phyloP scores from a whole-genome alignment of 2,113 vertebrate genomes.

The Alces alces region DNA sequence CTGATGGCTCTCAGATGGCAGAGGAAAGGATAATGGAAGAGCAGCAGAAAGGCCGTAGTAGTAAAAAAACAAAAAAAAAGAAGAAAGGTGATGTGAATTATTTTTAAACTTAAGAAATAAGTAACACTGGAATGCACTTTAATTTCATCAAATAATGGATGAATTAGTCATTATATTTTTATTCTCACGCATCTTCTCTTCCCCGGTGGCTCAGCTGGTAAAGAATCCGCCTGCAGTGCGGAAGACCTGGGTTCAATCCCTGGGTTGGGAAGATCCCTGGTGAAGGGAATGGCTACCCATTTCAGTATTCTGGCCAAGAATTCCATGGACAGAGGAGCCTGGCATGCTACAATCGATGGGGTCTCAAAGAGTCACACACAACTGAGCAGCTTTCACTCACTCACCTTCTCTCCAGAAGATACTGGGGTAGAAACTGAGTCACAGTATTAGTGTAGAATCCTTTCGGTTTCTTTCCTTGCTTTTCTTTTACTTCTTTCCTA shows the following conservation, averaged over 20 bases:
- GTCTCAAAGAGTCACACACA: neutral
- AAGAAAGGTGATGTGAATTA: constrained; percentile 85
- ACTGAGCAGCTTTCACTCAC: neutral
- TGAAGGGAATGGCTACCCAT: neutral
- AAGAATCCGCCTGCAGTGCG: neutral
- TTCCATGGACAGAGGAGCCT: neutral
- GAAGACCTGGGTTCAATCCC: neutral
- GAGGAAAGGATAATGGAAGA: constrained; percentile 98
- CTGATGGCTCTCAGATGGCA: constrained; percentile 97
- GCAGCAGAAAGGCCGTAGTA: constrained; percentile 96
- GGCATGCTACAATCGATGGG: neutral
- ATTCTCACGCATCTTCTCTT: neutral
- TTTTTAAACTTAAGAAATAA: constrained; percentile 12
- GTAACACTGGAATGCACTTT: neutral
- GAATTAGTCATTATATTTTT: neutral
- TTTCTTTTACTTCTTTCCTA: neutral
- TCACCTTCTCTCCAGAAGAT: neutral
- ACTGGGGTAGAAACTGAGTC: neutral
- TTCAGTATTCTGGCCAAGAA: neutral
- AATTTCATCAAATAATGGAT: neutral
- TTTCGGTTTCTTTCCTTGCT: neutral
- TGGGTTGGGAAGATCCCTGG: neutral
- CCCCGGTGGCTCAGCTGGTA: neutral
- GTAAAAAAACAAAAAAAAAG: constrained; percentile 99
- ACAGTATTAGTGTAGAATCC: neutral